Conservation (phyloP, 2,888 invertebrate species). For the Diloba caeruleocephala region DNA sequence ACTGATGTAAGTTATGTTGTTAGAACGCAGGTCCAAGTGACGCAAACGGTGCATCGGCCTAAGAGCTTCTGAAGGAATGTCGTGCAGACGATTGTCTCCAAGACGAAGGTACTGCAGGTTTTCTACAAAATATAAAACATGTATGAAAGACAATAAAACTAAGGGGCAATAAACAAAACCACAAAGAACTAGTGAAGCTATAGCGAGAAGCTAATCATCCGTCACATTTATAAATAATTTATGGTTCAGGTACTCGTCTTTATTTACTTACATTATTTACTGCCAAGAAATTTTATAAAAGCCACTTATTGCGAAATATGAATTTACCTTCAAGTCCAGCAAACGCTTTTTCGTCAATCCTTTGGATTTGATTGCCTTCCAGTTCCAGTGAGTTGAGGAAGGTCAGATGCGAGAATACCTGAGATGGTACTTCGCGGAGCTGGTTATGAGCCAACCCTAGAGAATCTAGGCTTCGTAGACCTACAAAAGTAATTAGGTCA, state of each 20-base stretch:
- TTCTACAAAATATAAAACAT: slow-evolving; percentile 87
- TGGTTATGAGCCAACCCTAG: slow-evolving; percentile 96
- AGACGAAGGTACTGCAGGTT: slow-evolving; percentile 96
- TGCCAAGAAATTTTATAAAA: no score
- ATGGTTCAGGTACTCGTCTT: no score
- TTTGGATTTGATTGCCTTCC: slow-evolving; percentile 95
- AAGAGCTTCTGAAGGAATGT: slow-evolving; percentile 95
- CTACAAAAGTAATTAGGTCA: slow-evolving; percentile 83
- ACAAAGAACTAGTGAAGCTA: no score
- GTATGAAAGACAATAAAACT: no score
- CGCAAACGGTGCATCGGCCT: slow-evolving; percentile 95
- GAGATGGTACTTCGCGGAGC: slow-evolving; percentile 93
- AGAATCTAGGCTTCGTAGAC: slow-evolving; percentile 94
- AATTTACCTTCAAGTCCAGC: slow-evolving; percentile 95
- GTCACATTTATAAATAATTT: no score
- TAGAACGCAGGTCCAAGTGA: slow-evolving; percentile 95
- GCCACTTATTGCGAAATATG: not conserved
- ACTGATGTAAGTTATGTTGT: slow-evolving; percentile 94
- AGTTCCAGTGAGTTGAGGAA: slow-evolving; percentile 96
- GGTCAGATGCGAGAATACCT: slow-evolving; percentile 94
- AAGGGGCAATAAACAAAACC: no score
- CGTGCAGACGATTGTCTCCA: slow-evolving; percentile 96
- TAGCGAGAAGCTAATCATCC: no score
- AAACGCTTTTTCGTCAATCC: slow-evolving; percentile 95
- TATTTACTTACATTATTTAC: no score